Conservation (phyloP, 2,888 invertebrate species). For the Tetropium fuscum region DNA sequence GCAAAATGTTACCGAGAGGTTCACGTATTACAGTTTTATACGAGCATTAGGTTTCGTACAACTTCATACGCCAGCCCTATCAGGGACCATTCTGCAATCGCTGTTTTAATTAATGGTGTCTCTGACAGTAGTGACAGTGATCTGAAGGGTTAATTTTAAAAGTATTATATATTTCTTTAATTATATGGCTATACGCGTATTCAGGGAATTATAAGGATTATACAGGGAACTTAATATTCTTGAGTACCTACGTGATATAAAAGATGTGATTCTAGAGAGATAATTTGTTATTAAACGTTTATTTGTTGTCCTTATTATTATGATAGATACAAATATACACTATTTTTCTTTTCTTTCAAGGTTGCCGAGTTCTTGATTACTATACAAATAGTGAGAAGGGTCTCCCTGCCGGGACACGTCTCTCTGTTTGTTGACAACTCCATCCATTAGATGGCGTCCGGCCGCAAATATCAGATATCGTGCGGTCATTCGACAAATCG, state of each 20-base stretch:
- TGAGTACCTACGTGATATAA: too few relatives aligned
- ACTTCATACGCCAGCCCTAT: constrained; percentile 31
- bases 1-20: constrained; percentile 26
- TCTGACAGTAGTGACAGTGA: too few relatives aligned
- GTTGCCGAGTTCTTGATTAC: constrained; percentile 33
- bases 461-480: constrained; percentile 65
- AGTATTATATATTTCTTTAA: too few relatives aligned
- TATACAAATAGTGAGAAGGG: constrained; percentile 46
- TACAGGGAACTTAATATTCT: too few relatives aligned
- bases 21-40: constrained; percentile 33
- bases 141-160: too few relatives aligned
- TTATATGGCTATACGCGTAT: too few relatives aligned
- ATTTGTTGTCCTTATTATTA: too few relatives aligned
- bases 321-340: too few relatives aligned
- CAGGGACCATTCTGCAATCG: not conserved
- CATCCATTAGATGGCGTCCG: constrained; percentile 65
- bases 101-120: not conserved
- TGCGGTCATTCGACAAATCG: constrained; percentile 64
- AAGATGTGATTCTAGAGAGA: too few relatives aligned
- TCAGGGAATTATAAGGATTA: too few relatives aligned
- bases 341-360: constrained; percentile 13
- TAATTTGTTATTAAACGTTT: too few relatives aligned
- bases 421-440: constrained; percentile 60
- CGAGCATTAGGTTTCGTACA: constrained; percentile 31
- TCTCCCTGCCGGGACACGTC: constrained; percentile 34